Evolutionary conservation across 2,888 invertebrate genomes (phyloP), one percentile per base, ranked within the genome.

Genomic region (Microctonus aethiopoides): DNA sequence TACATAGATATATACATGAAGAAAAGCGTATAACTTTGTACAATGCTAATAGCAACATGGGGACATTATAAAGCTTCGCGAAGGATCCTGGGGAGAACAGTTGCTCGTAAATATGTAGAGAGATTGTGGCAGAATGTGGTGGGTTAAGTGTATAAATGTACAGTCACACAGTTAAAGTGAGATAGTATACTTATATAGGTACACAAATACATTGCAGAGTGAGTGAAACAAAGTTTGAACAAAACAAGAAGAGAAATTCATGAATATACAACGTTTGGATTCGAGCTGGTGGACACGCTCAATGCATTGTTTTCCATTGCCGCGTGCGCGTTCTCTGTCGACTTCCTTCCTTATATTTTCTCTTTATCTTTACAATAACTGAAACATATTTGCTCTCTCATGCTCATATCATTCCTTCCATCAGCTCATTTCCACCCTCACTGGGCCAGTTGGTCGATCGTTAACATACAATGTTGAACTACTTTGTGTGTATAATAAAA

Each of bases 21-120:
- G 29, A 63, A 41, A 34, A 63, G 54, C 29, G 32, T 62, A 57
- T 69, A 57, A 69, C 64, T 69, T 69, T 57, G 59, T 69, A 69
- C 68, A 64, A 69, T 69, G 68, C 68, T 69, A 69, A 69, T 69
- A 64, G 68, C 51, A 46, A 64, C 41, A 64, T 36, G 63, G 54
- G 57, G 59, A 69, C 76, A 75, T 77, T 79, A 78, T 78, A 78
- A 80, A 79, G 78, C 79, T 76, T 75, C 70, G 76, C 76, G 72
- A 76, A 71, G 78, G 77, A 78, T 79, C 79, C 73, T 70, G 29
- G 62, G 66, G 72, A 67, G 76, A 79, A 74, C 80, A 76, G 75
- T 75, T 76, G 78, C 80, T 80, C 80, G 79, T 80, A 80, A 80
- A 79, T 79, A 80, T 80, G 79, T 79, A 74, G 75, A 75, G 52